Evolutionary conservation across 2,113 vertebrate genomes (phyloP).

Genomic region (Lepidiolamprologus cunningtoni): DNA sequence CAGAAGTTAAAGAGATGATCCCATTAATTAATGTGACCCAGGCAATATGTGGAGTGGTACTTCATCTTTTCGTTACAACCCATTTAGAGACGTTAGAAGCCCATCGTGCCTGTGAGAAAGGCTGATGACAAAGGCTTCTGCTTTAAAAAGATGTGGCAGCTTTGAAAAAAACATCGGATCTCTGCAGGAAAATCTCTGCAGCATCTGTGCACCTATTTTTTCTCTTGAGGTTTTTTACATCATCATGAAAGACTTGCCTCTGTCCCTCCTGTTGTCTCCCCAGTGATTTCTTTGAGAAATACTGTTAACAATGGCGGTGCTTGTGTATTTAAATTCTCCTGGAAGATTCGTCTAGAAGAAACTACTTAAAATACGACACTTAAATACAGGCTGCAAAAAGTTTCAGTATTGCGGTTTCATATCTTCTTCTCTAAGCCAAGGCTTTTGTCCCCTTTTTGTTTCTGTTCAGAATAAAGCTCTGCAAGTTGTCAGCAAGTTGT

Average conservation of each 20-base stretch:
- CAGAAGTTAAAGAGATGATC: neutral
- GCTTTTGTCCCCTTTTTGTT: neutral
- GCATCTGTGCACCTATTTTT: neutral
- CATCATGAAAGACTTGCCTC: neutral
- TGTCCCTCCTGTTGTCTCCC: neutral
- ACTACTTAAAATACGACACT: neutral
- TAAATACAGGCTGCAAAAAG: neutral
- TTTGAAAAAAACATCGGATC: neutral
- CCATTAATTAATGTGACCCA: neutral
- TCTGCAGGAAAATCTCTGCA: neutral
- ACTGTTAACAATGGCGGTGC: neutral
- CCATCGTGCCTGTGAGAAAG: neutral
- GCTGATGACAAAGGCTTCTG: neutral
- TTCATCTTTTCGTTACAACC: neutral
- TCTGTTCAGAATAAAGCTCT: neutral
- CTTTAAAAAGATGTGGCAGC: neutral
- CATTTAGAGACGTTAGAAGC: neutral
- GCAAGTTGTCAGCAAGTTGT: neutral
- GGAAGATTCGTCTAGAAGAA: neutral
- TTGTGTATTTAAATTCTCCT: neutral
- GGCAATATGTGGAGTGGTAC: neutral
- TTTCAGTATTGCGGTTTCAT: neutral
- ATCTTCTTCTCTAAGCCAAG: neutral
- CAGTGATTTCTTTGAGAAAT: neutral
- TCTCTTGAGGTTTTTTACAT: neutral